Percentiles rank a stretch among this genome's conserved stretches.
Conservation (phyloP, 2,113 vertebrate genomes). For the Talpa occidentalis region DNA sequence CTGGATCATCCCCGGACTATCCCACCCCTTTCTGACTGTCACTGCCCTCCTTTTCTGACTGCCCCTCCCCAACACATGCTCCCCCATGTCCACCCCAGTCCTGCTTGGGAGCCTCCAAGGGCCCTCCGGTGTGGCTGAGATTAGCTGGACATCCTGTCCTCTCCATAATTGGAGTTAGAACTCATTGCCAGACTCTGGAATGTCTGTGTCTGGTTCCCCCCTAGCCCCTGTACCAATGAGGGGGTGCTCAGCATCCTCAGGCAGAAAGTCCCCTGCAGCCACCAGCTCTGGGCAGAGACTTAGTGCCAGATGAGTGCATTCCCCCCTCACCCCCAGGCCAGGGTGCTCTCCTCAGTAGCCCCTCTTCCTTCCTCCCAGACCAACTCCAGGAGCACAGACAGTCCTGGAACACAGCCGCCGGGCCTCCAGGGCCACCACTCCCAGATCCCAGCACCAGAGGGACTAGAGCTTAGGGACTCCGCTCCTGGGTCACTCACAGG, state of each 20-base stretch:
- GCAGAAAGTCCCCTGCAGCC: neutral
- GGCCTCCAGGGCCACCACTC: neutral
- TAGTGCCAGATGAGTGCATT: neutral
- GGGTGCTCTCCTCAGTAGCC: neutral
- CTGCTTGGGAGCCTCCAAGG: neutral
- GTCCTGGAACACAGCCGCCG: neutral
- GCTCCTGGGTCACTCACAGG: too few relatives aligned
- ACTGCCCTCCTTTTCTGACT: neutral
- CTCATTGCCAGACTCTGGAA: neutral
- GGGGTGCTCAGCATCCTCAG: neutral
- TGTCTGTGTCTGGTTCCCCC: neutral
- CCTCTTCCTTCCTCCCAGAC: neutral
- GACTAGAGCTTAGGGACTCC: neutral
- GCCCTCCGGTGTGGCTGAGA: neutral
- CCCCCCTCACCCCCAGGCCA: neutral
- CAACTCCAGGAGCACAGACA: neutral
- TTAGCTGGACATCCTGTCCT: neutral
- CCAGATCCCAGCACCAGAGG: neutral
- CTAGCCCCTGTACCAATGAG: neutral
- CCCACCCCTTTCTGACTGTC: neutral
- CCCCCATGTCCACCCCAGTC: neutral
- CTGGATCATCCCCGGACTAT: neutral
- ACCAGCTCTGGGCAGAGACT: neutral
- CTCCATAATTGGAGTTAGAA: fast-evolving
- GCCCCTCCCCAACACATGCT: fast-evolving